Evolutionary conservation across 2,113 vertebrate species (phyloP), one percentile per base, ranked within the genome.

Genomic region (Corvus hawaiiensis): DNA sequence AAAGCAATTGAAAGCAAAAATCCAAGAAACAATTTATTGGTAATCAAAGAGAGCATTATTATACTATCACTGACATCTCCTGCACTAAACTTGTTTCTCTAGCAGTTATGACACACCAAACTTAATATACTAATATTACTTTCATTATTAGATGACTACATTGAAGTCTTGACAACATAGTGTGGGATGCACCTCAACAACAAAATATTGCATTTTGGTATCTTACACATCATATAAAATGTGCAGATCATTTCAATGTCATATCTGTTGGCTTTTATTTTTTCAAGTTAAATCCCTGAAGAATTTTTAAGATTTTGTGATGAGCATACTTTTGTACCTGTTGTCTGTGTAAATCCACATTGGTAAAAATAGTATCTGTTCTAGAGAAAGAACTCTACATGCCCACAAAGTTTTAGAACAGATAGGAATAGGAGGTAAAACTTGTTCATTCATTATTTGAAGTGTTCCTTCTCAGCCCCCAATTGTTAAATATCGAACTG

Each of bases 401-500:
- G 48, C 64, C 85, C 80, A 51, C 76, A 80, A 89, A 61, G 27
- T 11, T 92, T 87, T 61, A 52, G 68, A 90, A 68, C 8, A 92
- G 61, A 71, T 11, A 84, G 44, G 59, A 90, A 89, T 3, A 81
- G 55, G n/a, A 90, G 90, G 71, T 62, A 79, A 86, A 84, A 74
- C 26, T 81, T 95, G 83, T 80, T 91, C 96, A 91, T 92, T 94
- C 30, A 23, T 87, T 93, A 46, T 87, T n/a, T 88, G 90, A 97
- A 95, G 24, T 46, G 35, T 66, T 97, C 95, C 51, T 92, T 71
- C 84, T 97, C 62, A 69, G 71, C 71, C 90, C 81, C 76, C 92
- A 51, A 51, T 67, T 93, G 91, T 96, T 97, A 96, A 96, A 94
- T 92, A 95, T 79, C 54, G 43, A 97, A 84, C 77, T 87, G 92